A percentile compares a stretch with the other conserved stretches of the same genome.
These are phyloP conservation scores for Hafferia zeledoni DNA, from an alignment of 2,797 vertebrate genomes.

Conservation along the genomic window DNA sequence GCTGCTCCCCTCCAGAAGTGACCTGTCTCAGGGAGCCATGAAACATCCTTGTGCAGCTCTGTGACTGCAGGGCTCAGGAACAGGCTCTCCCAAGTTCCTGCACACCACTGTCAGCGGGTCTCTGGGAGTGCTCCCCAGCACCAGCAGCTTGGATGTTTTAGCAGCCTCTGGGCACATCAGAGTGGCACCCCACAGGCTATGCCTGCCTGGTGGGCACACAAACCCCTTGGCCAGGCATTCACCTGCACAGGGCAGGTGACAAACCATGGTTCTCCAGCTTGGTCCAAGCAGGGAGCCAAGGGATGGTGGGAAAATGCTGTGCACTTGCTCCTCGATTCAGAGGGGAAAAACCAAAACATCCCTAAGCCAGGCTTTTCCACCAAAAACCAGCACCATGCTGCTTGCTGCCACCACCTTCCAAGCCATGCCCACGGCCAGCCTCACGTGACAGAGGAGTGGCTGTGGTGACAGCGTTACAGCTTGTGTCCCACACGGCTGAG, in stretches of 20 bases:
- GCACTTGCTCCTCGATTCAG: neutral
- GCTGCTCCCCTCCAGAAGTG: neutral
- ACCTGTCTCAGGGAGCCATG: neutral
- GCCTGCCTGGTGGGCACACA: neutral
- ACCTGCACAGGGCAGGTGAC: neutral
- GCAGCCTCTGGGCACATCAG: neutral
- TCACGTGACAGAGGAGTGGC: slow-evolving; percentile 46
- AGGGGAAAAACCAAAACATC: neutral
- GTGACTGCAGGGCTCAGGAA: neutral
- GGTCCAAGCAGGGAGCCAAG: neutral
- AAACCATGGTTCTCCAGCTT: neutral
- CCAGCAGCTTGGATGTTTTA: neutral
- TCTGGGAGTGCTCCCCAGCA: neutral
- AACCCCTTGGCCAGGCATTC: neutral
- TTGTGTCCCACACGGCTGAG: slow-evolving; percentile 16
- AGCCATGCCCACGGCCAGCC: neutral
- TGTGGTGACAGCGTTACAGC: slow-evolving; percentile 30
- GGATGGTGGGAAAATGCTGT: neutral
- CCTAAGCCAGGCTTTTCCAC: neutral
- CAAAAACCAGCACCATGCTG: rapidly evolving
- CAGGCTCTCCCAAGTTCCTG: neutral
- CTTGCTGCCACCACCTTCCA: neutral
- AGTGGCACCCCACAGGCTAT: neutral
- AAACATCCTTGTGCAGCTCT: neutral
- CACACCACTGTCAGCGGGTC: neutral